Base-by-base conservation (phyloP, 2,113 vertebrate genomes). In the Australoheros scitulus region DNA sequence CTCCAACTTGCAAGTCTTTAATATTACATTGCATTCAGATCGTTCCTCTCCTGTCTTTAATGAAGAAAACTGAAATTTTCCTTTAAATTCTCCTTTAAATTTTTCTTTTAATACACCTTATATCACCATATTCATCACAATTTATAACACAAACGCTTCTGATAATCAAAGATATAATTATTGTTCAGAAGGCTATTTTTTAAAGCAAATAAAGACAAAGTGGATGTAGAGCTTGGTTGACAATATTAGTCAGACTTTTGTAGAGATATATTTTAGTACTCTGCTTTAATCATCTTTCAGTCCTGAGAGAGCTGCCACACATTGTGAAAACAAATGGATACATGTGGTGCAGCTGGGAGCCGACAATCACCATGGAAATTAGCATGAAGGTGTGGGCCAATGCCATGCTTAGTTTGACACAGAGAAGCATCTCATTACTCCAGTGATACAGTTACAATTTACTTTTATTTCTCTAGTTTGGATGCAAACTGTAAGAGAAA, bases 381-480 rank as follows among this genome's bases (percentile, higher is more conserved):
- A 29, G 74, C 58, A 60, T 74, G 74, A 79, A 82, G n/a, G n/a
- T 14, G 7, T 58, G 29, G 29, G 41, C 14, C 41, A 56, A 61
- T 59, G 79, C 50, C 79, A 83, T 83, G 52, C 64, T 86, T 41
- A 34, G 26, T 72, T 65, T 77, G 32, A 87, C 84, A 84, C 72
- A 77, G 74, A 87, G 13, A 70, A 61, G 32, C 38, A 75, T 47
- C 41, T 55, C n/a, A 58, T 41, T 18, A 9, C 32, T 77, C 34
- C n/a, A 57, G 50, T 81, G 5, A 79, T 59, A 81, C 29, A 61
- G 83, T 52, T 47, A 13, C 3, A 32, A 29, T 29, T 76, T 29
- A 8, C 1, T 3, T 50, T 65, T 72, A 15, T 70, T 13, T 52
- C 56, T 77, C 11, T 24, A 81, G 32, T 60, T 43, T 56, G 50